Base-by-base conservation (phyloP, 2,888 invertebrate species). In the Scelioninae gen. 2 region DNA sequence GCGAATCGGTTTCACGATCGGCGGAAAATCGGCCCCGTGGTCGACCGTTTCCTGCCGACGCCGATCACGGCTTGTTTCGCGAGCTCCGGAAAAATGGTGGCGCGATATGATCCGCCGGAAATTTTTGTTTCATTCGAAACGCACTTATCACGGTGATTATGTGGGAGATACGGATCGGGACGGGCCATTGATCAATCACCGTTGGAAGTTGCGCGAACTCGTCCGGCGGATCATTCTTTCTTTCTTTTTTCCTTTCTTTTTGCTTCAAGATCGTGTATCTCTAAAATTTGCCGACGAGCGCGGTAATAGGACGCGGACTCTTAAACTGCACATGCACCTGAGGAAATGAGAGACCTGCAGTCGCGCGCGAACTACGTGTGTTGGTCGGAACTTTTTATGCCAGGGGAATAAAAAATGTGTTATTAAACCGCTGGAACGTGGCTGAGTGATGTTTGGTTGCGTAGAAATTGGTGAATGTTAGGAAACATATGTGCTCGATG, bases 321-420 rank as follows among this genome's bases (percentile, higher is more conserved):
- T 25, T n/a, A 39, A 15, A 28, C 28, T 15, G n/a, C 16, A 43
- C 39, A 35, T n/a, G 41, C 41, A 41, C 18, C 39, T 7, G 13
- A 37, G 53, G 15, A 13, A 25, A 7, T 39, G 39, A 6, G 16
- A n/a, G n/a, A n/a, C n/a, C 39, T 48, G 31, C 61, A 57, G 70
- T 48, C 63, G 63, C 57, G 70, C 70, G 70, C 57, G 63, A 50
- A 50, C 57, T 61, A 53, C 73, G 58, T 57, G 63, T 45, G 71
- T n/a, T n/a, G n/a, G n/a, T n/a, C n/a, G n/a, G n/a, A n/a, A n/a
- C n/a, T n/a, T n/a, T n/a, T n/a, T n/a, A n/a, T n/a, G n/a, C n/a
- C n/a, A n/a, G n/a, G n/a, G n/a, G n/a, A n/a, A n/a, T n/a, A n/a
- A n/a, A n/a, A n/a, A n/a, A n/a, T n/a, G n/a, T n/a, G n/a, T n/a